Base-by-base conservation (phyloP, 2,888 invertebrate species). In the Autographa gamma region DNA sequence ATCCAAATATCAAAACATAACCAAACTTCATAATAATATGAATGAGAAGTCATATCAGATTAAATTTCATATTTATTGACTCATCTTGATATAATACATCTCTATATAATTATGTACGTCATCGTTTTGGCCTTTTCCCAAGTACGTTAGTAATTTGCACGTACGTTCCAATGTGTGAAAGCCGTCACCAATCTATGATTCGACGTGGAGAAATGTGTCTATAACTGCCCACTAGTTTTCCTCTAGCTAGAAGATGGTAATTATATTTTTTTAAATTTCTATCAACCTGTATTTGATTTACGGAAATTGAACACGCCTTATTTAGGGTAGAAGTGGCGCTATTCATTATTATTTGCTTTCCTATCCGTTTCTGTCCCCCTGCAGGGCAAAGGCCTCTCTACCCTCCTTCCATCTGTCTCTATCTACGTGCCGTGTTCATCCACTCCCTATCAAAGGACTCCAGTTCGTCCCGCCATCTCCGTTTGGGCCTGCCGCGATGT, bases 11-110 rank as follows among this genome's bases (percentile, higher is more conserved):
- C n/a, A 48, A 48, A 48, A 48, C 48, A 43, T 43, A 48, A 48
- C 7, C n/a, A n/a, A 48, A 48, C 48, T 48, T 48, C 48, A 48
- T 48, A 48, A 48, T 48, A 48, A 48, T n/a, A 7, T 48, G 48
- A 48, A 7, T 13, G 25, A 11, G 25, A 56, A 56, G 54, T 56
- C 54, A 56, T 13, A 56, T 25, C 25, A 56, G 54, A 56, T 56
- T 56, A 9, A 25, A 56, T 56, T 48, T 48, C 48, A 48, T 48
- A 48, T 48, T 56, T 56, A 56, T 56, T 56, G 13, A 56, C 54
- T 56, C 54, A 56, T 25, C 9, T 19, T 56, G 9, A 54, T 54
- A 19, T 48, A n/a, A 48, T 14, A 56, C 25, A 56, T 56, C 13
- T 25, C 19, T 11, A 11, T 25, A 13, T 13, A 25, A 56, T 56